phyloP scores from a whole-genome alignment of 2,888 invertebrate genomes.

The Anodontia alba region DNA sequence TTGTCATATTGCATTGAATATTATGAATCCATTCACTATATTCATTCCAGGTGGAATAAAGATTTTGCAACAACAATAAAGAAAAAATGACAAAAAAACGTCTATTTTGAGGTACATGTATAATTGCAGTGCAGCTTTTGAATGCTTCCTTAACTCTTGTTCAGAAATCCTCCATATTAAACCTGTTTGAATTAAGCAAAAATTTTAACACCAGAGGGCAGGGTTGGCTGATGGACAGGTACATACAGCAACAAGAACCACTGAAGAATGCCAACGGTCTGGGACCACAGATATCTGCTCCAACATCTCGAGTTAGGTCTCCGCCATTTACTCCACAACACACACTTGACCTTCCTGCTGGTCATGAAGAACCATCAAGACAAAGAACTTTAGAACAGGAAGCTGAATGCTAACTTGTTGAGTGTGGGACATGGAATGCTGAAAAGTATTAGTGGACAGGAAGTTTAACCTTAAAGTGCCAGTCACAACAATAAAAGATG shows the following conservation, averaged over 20 bases:
- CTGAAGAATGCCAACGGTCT: conserved; percentile 63
- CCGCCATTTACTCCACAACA: conserved; percentile 60
- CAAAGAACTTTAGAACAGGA: conserved; percentile 46
- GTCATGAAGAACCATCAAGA: conserved; percentile 39
- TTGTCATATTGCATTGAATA: too few species aligned
- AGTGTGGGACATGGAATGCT: neutral
- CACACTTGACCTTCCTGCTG: conserved; percentile 42
- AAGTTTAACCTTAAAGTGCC: too few species aligned
- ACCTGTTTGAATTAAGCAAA: conserved; percentile 83
- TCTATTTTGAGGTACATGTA: too few species aligned
- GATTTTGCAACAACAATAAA: too few species aligned
- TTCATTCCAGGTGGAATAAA: too few species aligned
- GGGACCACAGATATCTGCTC: conserved; percentile 68
- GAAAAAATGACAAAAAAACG: too few species aligned
- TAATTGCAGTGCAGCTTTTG: too few species aligned
- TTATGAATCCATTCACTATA: too few species aligned
- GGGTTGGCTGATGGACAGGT: conserved; percentile 81
- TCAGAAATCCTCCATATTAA: conserved; percentile 82
- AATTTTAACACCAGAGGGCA: conserved; percentile 79
- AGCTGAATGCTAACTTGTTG: conserved; percentile 42
- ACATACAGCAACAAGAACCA: conserved; percentile 78
- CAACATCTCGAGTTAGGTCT: conserved; percentile 61
- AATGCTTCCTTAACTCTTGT: conserved; percentile 43
- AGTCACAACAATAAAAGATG: too few species aligned
- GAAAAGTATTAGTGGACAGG: neutral